Conservation (phyloP, 2,888 invertebrate species). For the Agrochola lychnidis region DNA sequence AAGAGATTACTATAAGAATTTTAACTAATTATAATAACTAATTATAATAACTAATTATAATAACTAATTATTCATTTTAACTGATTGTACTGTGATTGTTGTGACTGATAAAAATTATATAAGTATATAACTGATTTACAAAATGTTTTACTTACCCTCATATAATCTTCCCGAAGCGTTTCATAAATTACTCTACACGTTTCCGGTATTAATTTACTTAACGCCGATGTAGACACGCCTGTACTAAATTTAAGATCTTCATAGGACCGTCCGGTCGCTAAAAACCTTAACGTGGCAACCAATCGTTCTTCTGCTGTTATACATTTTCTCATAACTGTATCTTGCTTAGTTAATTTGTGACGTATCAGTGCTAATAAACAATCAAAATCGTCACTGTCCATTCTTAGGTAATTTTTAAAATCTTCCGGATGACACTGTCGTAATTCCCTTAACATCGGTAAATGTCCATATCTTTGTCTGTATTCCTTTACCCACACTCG, state of each 20-base stretch:
- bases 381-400: slow-evolving; percentile 44
- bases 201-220: slow-evolving; percentile 50
- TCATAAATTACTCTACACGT: slow-evolving; percentile 50
- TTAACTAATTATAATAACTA: too few species aligned
- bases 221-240: slow-evolving; percentile 33
- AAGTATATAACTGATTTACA: slow-evolving; percentile 12
- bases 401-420: slow-evolving; percentile 51
- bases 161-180: slow-evolving; percentile 35
- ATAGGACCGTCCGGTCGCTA: slow-evolving; percentile 34
- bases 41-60: too few species aligned
- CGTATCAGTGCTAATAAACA: slow-evolving; percentile 36
- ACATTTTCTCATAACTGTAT: slow-evolving; percentile 42
- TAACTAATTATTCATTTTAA: too few species aligned
- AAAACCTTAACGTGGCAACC: slow-evolving; percentile 41
- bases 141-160: slow-evolving; percentile 37
- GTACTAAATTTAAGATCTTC: slow-evolving; percentile 30
- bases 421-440: slow-evolving; percentile 44
- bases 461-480: slow-evolving; percentile 38
- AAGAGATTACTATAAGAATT: too few species aligned
- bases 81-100: too few species aligned
- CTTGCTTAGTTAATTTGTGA: slow-evolving; percentile 41
- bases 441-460: slow-evolving; percentile 45
- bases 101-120: too few species aligned
- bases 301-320: slow-evolving; percentile 44
- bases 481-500: slow-evolving; percentile 41